Evolutionary conservation across 2,797 vertebrate genomes (phyloP).

Genomic region (Sarcophilus harrisii): DNA sequence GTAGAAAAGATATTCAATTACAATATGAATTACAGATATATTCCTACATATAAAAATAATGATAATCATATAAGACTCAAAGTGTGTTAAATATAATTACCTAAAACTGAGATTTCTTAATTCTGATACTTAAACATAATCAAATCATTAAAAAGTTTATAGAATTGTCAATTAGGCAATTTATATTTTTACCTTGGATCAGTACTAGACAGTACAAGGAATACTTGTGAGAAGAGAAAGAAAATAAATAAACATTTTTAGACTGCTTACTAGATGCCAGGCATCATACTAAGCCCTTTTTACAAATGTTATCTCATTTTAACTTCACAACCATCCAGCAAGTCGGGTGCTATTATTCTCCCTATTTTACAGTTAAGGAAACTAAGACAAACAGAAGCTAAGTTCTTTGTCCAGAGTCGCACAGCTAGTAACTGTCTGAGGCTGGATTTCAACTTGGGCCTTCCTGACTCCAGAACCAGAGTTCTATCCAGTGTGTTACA

Average conservation of each 20-base stretch:
- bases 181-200: background rate
- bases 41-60: background rate
- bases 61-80: background rate
- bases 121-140: background rate
- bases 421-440: background rate
- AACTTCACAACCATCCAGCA: background rate
- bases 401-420: background rate
- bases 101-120: background rate
- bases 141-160: background rate
- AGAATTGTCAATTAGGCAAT: background rate
- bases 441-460: background rate
- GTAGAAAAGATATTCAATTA: background rate
- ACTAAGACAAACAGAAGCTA: background rate
- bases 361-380: background rate
- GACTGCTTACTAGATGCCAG: background rate
- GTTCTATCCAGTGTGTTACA: background rate
- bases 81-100: background rate
- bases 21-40: background rate
- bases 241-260: background rate
- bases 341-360: background rate
- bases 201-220: background rate
- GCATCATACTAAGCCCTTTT: background rate
- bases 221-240: background rate
- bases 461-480: background rate
- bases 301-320: background rate